These are phyloP conservation scores for Syrrhaptes paradoxus DNA, from an alignment of 2,113 vertebrate species.

Conservation along the genomic window DNA sequence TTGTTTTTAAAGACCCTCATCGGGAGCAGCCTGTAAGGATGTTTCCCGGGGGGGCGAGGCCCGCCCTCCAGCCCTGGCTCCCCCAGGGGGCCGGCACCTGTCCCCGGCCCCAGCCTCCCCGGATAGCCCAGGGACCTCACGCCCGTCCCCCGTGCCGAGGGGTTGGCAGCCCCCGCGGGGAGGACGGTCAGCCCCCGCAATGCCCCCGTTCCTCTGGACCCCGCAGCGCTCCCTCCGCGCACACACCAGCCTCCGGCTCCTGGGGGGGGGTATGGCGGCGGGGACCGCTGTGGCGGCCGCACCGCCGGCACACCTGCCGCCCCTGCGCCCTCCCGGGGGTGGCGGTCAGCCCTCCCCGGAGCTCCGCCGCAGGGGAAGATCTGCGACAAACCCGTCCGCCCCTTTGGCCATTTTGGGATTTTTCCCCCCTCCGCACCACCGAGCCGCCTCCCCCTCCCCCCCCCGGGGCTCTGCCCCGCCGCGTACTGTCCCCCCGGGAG, in stretches of 20 bases:
- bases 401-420: background rate
- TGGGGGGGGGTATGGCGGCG: background rate
- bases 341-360: too few species aligned
- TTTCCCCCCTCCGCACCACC: too few species aligned
- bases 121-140: accelerated
- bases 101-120: background rate
- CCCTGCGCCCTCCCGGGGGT: background rate
- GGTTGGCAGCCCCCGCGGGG: background rate
- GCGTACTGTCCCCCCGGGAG: background rate
- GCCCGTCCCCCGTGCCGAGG: too few species aligned
- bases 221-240: too few species aligned
- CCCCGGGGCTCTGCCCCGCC: background rate
- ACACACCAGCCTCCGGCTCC: background rate
- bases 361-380: background rate
- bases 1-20: background rate
- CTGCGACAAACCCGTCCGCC: background rate
- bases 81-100: background rate
- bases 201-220: too few species aligned
- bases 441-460: too few species aligned
- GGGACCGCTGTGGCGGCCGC: background rate
- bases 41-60: too few species aligned
- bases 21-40: background rate
- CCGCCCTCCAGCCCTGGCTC: too few species aligned
- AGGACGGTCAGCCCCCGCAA: background rate
- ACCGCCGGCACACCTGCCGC: background rate